Base-by-base conservation (phyloP, 2,797 vertebrate genomes). In the Enteromius trimaculatus region DNA sequence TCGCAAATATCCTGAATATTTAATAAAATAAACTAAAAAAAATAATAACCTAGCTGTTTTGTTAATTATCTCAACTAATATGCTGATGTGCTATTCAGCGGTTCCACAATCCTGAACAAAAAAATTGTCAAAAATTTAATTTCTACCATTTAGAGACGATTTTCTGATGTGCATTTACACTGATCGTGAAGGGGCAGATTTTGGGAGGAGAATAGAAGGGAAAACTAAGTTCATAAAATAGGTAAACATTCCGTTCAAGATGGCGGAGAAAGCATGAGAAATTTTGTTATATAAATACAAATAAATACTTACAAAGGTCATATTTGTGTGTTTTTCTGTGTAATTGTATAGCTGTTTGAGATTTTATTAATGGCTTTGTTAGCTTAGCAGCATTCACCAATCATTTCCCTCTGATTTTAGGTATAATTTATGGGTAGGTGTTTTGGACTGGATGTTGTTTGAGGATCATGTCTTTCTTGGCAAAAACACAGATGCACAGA, bases 171-270 rank as follows among this genome's bases (percentile, higher is more conserved):
- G 7, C 37, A 39, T 39, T 39, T 39, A 39, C 37, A 39, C 37
- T 51, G 19, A 81, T 29, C 29, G 1, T 83, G 81, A 51, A 80
- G 78, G 80, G 65, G 51, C 60, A 77, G 70, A 69, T 65, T 74
- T 82, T 53, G 49, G 62, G 64, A 62, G 34, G 14, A 71, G 47
- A 42, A 34, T 66, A 9, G 39, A 68, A 39, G 66, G 49, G 31
- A 34, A 34, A 3, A 34, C 31, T 34, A 34, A 29, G 29, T 29
- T 29, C 29, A 29, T 29, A 29, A 29, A 29, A 29, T 29, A 29
- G 29, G 29, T 29, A 29, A 29, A 29, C 29, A 29, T 29, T 29
- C 29, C 29, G 2, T 29, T 29, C 29, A 29, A 80, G 86, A 26
- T n/a, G n/a, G 8, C 70, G 88, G 70, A 34, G 34, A 80, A 21